phyloP scores from a whole-genome alignment of 1,140 invertebrate species.

The Drosophila tsacasi region DNA sequence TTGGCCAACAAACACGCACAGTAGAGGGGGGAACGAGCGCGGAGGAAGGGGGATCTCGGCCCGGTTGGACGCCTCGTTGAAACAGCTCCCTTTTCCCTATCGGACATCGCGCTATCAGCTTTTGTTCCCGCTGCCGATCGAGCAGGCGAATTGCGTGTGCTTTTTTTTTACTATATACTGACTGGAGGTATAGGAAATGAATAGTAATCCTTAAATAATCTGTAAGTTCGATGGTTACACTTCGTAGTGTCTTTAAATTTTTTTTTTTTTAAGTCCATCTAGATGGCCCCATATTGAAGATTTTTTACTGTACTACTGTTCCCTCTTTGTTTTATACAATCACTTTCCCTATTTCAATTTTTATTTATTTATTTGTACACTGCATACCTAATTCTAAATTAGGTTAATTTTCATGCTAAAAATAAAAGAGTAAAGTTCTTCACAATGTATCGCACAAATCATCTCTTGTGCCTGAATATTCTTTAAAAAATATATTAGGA shows the following conservation, averaged over 20 bases:
- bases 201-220: too few species aligned
- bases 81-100: conserved; percentile 31
- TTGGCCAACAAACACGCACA: conserved; percentile 53
- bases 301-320: not conserved
- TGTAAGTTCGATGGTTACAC: not conserved
- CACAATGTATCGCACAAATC: not conserved
- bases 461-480: not conserved
- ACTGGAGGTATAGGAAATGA: not conserved
- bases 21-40: not conserved
- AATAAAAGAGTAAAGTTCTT: not conserved
- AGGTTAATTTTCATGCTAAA: too few species aligned
- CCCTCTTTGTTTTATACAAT: not conserved
- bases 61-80: conserved; percentile 37
- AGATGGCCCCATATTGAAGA: too few species aligned
- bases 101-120: conserved; percentile 38
- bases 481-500: not conserved
- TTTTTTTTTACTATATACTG: conserved; percentile 11
- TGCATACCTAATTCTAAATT: too few species aligned
- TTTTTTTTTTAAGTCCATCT: not conserved
- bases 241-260: too few species aligned
- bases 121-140: conserved; percentile 36
- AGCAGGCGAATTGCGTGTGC: conserved; percentile 22
- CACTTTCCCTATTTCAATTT: not conserved
- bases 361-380: too few species aligned
- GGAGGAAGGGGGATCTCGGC: conserved; percentile 13